Conservation (phyloP, 2,888 invertebrate genomes). For the Stenodema calcarata region DNA sequence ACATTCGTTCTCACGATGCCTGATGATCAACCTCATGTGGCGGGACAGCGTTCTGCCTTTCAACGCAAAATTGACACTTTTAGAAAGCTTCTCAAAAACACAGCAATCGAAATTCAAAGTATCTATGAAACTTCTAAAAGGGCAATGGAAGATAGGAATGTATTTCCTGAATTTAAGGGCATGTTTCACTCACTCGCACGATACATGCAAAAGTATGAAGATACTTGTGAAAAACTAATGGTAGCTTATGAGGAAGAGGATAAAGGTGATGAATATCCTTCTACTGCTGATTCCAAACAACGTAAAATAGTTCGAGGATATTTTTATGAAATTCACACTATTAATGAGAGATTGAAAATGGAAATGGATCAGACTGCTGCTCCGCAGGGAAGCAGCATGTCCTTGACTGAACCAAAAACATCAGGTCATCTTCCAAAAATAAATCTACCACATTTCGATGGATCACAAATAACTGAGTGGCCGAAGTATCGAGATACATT, state of each 20-base stretch:
- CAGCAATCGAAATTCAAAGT: not conserved
- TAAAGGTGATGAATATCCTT: not conserved
- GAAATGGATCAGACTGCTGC: not conserved
- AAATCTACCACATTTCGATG: not conserved
- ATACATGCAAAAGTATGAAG: not conserved
- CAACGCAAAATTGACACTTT: not conserved
- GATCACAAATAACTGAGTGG: not conserved
- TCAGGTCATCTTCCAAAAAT: not conserved
- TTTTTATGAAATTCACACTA: not conserved
- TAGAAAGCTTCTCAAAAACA: not conserved
- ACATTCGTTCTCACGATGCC: too few species aligned
- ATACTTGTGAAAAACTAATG: not conserved
- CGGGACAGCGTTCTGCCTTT: not conserved
- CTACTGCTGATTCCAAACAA: not conserved
- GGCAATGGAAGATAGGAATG: not conserved
- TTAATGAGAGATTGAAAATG: not conserved
- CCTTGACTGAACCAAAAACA: too few species aligned
- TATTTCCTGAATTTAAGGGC: not conserved
- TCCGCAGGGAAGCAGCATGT: not conserved
- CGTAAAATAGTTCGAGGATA: not conserved
- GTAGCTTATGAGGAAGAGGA: not conserved
- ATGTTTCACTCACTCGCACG: not conserved
- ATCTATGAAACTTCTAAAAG: not conserved
- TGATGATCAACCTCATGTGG: too few species aligned
- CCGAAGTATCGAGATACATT: not conserved